Evolutionary conservation across 2,797 vertebrate species (phyloP), one percentile per base, ranked within the genome.

Genomic region (Acanthurus tractus): DNA sequence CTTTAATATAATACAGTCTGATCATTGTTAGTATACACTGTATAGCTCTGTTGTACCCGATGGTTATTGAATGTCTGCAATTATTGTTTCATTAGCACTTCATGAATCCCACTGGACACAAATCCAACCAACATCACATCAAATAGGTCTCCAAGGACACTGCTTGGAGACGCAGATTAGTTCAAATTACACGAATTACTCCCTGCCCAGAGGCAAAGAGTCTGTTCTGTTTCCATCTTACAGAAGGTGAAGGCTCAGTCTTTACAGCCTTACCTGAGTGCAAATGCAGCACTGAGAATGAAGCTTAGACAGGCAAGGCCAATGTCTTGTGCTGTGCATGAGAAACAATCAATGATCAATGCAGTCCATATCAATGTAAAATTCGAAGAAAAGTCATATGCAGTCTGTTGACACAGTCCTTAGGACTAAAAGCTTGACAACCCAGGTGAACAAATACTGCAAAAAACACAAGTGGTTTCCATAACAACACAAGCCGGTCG

Each of bases 161-260:
- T 74, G 59, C 68, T 72, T 77, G 55, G 68, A 76, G 23, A 57
- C 63, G 75, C 53, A 55, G 74, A 81, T 85, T 59, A 82, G 64
- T 82, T 34, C 23, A 74, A 72, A 84, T 90, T 42, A 63, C 79
- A 55, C 68, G 75, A 54, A 76, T 55, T 63, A 45, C 66, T 63
- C 45, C 50, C 49, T 76, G 50, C 22, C 70, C 74, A 62, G 80
- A 49, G 83, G 88, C 72, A 74, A 65, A 76, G 55, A 53, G 76
- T 81, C 89, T 89, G 89, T 50, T 91, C 70, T 79, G 15, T 76
- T 78, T 91, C 78, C 17, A 1, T 11, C 18, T 86, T 53, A 88
- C 85, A 85, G 79, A 82, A 44, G 57, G 29, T 81, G 83, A 91
- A 80, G 57, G 65, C 48, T 81, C 45, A 62, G 12, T 50, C 20